These are phyloP conservation scores for Magallana nippona DNA, from an alignment of 2,888 invertebrate genomes.

Conservation along the genomic window DNA sequence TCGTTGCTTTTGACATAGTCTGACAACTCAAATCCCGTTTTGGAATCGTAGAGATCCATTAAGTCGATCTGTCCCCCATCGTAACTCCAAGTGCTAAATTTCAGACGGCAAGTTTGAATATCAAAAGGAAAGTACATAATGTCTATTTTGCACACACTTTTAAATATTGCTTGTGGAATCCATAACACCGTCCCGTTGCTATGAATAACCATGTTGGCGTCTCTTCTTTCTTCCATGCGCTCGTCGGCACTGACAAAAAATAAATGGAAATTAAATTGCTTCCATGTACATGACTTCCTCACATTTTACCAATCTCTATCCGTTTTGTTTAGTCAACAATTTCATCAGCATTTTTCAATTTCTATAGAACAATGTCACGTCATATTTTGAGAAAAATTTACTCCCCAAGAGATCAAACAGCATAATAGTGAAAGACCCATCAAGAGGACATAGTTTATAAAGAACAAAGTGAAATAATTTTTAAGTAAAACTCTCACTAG, in stretches of 20 bases:
- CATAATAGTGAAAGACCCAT: no score
- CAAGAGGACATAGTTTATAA: no score
- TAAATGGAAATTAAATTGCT: neutral
- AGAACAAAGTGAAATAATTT: no score
- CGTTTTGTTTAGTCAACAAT: neutral
- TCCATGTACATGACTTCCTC: neutral
- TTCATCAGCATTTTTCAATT: neutral
- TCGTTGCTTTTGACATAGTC: constrained; percentile 79
- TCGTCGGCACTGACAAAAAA: constrained; percentile 77
- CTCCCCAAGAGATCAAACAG: no score
- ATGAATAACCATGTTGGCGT: constrained; percentile 78
- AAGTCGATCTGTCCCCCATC: constrained; percentile 77
- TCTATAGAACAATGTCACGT: neutral
- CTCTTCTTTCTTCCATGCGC: constrained; percentile 78
- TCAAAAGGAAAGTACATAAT: constrained; percentile 80
- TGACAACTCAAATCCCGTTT: constrained; percentile 69
- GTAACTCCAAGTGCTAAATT: constrained; percentile 80
- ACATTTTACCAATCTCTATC: neutral
- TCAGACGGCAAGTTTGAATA: constrained; percentile 77
- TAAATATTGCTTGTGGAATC: constrained; percentile 79
- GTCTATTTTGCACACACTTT: constrained; percentile 79
- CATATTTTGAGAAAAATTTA: neutral
- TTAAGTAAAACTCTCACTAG: constrained; percentile 68
- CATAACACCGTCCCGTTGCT: constrained; percentile 74
- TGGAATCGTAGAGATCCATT: constrained; percentile 57